phyloP scores from a whole-genome alignment of 1,140 invertebrate genomes.

The Apis mellifera region Amel_HAv3.1 CM009940.2:4339501-4340000 shows the following conservation, averaged over 20 bases:
- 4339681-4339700: neutral
- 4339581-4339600: neutral
- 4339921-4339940: neutral
- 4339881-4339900: neutral
- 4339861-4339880: constrained; percentile 19
- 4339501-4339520: too few species aligned
- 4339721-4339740: too few species aligned
- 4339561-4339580: neutral
- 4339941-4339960: neutral
- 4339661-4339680: neutral
- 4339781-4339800: neutral
- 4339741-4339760: neutral
- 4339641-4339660: neutral
- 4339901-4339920: neutral
- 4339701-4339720: neutral
- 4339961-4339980: neutral
- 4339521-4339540: too few species aligned
- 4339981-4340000: too few species aligned
- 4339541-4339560: too few species aligned
- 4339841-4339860: neutral
- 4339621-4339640: neutral
- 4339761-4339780: neutral
- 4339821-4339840: constrained; percentile 17
- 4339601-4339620: neutral
- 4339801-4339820: neutral